phyloP scores from a whole-genome alignment of 2,888 invertebrate genomes.

The Galeruca laticollis region DNA sequence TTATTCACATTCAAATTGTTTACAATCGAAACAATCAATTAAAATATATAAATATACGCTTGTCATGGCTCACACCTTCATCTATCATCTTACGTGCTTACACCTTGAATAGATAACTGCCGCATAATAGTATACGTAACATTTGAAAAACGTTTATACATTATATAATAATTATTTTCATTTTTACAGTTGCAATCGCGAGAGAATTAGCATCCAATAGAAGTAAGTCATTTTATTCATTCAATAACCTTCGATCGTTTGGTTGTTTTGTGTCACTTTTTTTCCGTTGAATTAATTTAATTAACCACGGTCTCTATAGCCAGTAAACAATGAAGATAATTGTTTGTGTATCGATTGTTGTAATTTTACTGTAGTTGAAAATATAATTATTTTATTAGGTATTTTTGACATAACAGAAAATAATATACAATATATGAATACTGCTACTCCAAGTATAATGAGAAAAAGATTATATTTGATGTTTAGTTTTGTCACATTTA shows the following conservation, averaged over 20 bases:
- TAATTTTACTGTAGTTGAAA: background rate
- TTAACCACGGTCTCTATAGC: constrained; percentile 4
- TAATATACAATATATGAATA: background rate
- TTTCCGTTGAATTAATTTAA: constrained; percentile 31
- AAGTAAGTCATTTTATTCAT: constrained; percentile 58
- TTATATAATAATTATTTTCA: constrained; percentile 54
- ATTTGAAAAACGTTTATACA: constrained; percentile 30
- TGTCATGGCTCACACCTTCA: constrained; percentile 3
- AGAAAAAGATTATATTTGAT: no score
- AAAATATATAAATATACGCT: background rate
- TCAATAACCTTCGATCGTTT: constrained; percentile 49
- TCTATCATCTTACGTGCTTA: constrained; percentile 27
- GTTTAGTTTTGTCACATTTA: no score
- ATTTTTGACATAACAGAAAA: background rate
- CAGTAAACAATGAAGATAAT: constrained; percentile 13
- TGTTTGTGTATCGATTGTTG: background rate
- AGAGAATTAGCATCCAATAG: constrained; percentile 59
- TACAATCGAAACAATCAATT: background rate
- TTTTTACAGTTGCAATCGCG: constrained; percentile 62
- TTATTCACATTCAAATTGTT: background rate
- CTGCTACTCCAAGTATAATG: no score
- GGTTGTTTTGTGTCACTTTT: constrained; percentile 47
- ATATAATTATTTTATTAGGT: background rate
- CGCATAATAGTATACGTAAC: constrained; percentile 33
- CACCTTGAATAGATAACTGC: constrained; percentile 21